Evolutionary conservation across 1,140 invertebrate species (phyloP).

Genomic region (Habropoda laboriosa): DNA sequence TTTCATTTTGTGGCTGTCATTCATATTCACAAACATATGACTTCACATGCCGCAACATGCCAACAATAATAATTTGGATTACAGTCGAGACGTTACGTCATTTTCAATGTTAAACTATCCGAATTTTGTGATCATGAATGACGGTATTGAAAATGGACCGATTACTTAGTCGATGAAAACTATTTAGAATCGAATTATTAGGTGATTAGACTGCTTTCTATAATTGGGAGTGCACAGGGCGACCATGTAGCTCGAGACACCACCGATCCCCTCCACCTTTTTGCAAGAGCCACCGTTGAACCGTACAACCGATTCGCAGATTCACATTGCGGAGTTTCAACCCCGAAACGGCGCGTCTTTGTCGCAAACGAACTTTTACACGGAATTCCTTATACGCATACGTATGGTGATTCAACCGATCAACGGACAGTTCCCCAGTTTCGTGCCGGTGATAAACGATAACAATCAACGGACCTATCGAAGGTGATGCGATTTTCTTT

Average conservation of each 20-base stretch:
- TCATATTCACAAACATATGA: neutral
- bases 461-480: neutral
- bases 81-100: neutral
- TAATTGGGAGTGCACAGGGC: constrained; percentile 61
- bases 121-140: neutral
- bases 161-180: neutral
- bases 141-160: neutral
- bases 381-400: neutral
- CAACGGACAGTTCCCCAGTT: neutral
- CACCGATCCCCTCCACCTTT: constrained; percentile 57
- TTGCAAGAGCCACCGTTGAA: constrained; percentile 15
- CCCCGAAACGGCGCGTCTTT: constrained; percentile 60
- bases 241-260: constrained; percentile 56
- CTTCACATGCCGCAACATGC: neutral
- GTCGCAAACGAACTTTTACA: constrained; percentile 16
- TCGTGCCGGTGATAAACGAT: neutral
- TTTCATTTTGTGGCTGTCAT: neutral
- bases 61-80: constrained; percentile 42
- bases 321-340: constrained; percentile 70
- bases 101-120: constrained; percentile 8
- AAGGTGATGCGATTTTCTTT: constrained; percentile 25
- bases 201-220: constrained; percentile 47
- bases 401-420: constrained; percentile 5
- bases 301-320: constrained; percentile 50
- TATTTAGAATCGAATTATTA: constrained; percentile 29